Evolutionary conservation across 2,113 vertebrate genomes (phyloP), one percentile per base, ranked within the genome.

Genomic region (Reinhardtius hippoglossoides): DNA sequence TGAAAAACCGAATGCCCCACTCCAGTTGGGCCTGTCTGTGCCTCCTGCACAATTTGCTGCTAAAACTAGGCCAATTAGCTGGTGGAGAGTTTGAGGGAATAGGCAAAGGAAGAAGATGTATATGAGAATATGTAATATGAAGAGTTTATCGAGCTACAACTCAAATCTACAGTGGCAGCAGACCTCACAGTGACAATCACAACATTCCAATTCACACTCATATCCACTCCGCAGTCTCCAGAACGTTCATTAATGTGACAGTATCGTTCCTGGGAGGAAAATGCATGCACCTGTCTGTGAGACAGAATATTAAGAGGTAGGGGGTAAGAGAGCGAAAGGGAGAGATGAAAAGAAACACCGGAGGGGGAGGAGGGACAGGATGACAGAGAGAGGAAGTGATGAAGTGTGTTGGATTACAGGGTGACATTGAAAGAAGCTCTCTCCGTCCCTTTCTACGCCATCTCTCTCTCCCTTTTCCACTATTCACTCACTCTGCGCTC

Each of bases 381-480:
- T 50, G 75, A 86, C 69, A 82, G 56, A 61, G 3, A 40, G 56
- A 70, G 79, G 78, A 83, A 72, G 74, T 78, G 80, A 88, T 82
- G 55, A 86, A 87, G 84, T 74, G 80, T 67, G 76, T 80, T 81
- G 61, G 67, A 83, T 87, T 82, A 86, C 74, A 81, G 66, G 81
- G 81, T 90, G 88, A 89, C 88, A 90, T 86, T 89, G 85, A 76
- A 77, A 79, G 52, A 76, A 83, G 68, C 68, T 60, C 52, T 61
- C 71, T 48, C 44, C 63, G 15, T 84, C 66, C 55, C 46, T 76
- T 81, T 77, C 21, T 58, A 37, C 54, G 59, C 21, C 61, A 67
- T 68, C 7, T 54, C 52, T n/a, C 46, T 62, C 20, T 54, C 9
- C 26, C 12, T 24, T 58, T 58, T 60, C 54, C 42, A 24, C 74